Evolutionary conservation across 2,797 vertebrate species (phyloP).

Genomic region (Tympanoctomys barrerae): DNA sequence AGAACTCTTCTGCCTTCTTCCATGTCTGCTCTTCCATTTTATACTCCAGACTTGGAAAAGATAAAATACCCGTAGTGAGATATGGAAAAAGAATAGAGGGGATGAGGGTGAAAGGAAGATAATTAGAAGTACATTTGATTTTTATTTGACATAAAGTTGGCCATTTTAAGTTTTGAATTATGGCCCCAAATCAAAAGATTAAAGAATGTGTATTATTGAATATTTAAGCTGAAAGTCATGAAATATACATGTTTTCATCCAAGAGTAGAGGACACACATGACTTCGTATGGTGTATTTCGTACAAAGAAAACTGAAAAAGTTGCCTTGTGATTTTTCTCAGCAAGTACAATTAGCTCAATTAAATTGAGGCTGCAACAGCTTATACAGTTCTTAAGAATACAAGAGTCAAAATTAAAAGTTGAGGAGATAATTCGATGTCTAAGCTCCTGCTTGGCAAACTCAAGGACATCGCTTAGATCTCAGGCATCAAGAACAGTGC

Average conservation of each 20-base stretch:
- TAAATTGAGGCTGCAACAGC: background rate
- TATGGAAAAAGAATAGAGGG: background rate
- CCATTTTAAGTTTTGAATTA: slow-evolving; percentile 24
- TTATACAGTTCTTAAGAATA: background rate
- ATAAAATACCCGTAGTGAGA: background rate
- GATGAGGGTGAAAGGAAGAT: background rate
- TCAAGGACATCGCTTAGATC: no score
- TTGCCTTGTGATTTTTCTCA: background rate
- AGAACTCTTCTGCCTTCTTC: rapidly evolving
- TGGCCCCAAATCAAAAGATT: background rate
- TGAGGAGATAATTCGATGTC: no score
- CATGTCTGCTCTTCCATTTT: background rate
- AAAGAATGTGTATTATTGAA: background rate
- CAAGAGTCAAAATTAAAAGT: background rate
- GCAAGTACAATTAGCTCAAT: background rate
- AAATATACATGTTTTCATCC: background rate
- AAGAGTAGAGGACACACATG: background rate
- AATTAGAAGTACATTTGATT: background rate
- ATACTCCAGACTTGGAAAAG: background rate
- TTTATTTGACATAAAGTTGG: background rate
- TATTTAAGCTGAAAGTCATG: background rate
- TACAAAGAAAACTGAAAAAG: slow-evolving; percentile 27
- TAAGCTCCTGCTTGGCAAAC: no score
- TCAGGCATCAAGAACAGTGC: no score
- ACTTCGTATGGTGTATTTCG: background rate